Evolutionary conservation across 2,797 vertebrate genomes (phyloP), one percentile per base, ranked within the genome.

Genomic region (Chromis chromis): DNA sequence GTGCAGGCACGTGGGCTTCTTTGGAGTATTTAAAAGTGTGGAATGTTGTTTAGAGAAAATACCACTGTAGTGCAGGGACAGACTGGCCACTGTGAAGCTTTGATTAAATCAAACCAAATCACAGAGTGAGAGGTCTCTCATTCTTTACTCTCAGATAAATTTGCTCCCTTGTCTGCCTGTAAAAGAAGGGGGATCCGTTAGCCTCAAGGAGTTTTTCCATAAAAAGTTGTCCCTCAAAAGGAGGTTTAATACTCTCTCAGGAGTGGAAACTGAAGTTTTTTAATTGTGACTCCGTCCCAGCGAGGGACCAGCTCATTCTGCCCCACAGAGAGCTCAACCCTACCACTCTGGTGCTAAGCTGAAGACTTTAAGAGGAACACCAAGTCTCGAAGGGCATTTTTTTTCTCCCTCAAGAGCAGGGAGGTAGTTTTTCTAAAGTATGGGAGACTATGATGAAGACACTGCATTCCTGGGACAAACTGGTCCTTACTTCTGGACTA

Each of bases 381-480:
- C 28, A 55, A 72, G 3, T 75, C 70, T 83, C 68, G 65, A 53
- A 65, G 54, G 63, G 61, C n/a, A 44, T 25, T 54, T 65, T 70
- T 19, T 53, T 33, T 57, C 17, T 74, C 67, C 76, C 69, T 71
- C 25, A 6, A 57, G 33, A 65, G 21, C 60, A 65, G 70, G 73
- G 70, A 58, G 66, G 3, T n/a, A 0, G 39, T 61, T 59, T 50
- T 42, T 52, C 11, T 7, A 74, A 49, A 81, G 27, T 75, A 97
- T 97, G 96, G 92, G 89, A 1, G 94, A 95, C 85, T 97, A 96
- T 87, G 96, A 97, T 0, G 92, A 89, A 50, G 88, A 87, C 52
- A 95, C 92, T 1, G 93, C 94, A 0, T 97, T 98, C 75, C 86
- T 97, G 6, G 95, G 96, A 48, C 93, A 96, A 22, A 96, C 91